Evolutionary conservation across 2,888 invertebrate genomes (phyloP).

Genomic region (Pandemis cinnamomeana): DNA sequence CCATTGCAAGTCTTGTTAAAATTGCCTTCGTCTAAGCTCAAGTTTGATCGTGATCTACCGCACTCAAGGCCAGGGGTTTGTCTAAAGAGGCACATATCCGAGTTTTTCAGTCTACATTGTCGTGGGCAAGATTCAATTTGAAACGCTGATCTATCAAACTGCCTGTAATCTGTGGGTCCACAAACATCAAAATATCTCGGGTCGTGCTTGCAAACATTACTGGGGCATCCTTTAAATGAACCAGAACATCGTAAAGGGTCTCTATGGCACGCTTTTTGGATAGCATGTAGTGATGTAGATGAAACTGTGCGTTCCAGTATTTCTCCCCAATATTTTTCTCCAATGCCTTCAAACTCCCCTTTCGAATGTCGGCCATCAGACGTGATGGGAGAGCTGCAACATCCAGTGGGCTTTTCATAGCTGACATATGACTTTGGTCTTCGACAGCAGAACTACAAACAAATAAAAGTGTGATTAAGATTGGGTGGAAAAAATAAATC

Average conservation of each 20-base stretch:
- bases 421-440: conserved; percentile 70
- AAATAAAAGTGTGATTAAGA: background rate
- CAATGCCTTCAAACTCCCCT: conserved; percentile 87
- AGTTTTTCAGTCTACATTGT: conserved; percentile 78
- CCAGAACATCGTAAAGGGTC: conserved; percentile 75
- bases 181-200: conserved; percentile 78
- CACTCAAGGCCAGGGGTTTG: conserved; percentile 74
- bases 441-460: conserved; percentile 74
- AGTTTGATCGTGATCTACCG: conserved; percentile 78
- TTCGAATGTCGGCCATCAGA: conserved; percentile 81
- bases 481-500: too few species aligned
- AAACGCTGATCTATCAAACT: conserved; percentile 76
- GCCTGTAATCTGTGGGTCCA: conserved; percentile 74
- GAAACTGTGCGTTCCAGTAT: conserved; percentile 91
- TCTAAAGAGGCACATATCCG: conserved; percentile 78
- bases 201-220: conserved; percentile 72
- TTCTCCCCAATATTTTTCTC: conserved; percentile 90
- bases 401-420: conserved; percentile 77
- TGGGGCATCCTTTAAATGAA: conserved; percentile 78
- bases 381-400: conserved; percentile 77
- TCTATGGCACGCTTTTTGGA: conserved; percentile 83
- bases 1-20: conserved; percentile 80
- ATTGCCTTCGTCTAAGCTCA: conserved; percentile 79
- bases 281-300: conserved; percentile 89
- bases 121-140: conserved; percentile 80